Evolutionary conservation across 2,113 vertebrate genomes (phyloP).

Genomic region (Perccottus glenii): DNA sequence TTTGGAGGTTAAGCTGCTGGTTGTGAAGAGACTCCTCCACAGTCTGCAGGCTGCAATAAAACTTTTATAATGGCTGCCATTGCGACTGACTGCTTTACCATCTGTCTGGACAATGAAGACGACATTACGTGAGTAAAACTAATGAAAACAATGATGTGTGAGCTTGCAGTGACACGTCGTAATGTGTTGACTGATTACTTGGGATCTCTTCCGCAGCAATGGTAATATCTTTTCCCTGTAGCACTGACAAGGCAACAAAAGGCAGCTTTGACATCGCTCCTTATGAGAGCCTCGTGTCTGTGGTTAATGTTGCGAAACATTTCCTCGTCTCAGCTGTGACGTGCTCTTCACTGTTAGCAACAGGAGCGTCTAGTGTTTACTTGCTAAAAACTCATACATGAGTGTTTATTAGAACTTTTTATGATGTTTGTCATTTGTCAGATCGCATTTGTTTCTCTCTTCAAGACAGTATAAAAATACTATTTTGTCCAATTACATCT

Average conservation of each 20-base stretch:
- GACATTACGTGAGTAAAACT: constrained; percentile 40
- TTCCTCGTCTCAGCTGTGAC: constrained; percentile 36
- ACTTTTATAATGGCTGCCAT: constrained; percentile 33
- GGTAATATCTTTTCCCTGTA: constrained; percentile 36
- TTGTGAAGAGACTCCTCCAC: neutral
- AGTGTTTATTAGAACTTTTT: neutral
- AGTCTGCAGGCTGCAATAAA: constrained; percentile 26
- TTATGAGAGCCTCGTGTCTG: constrained; percentile 39
- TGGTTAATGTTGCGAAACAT: constrained; percentile 54
- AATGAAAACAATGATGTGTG: constrained; percentile 59
- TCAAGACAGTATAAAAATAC: no score
- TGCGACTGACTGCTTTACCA: constrained; percentile 37
- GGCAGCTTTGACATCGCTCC: constrained; percentile 23
- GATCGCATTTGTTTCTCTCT: no score
- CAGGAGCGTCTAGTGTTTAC: constrained; percentile 19
- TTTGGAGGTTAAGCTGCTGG: neutral
- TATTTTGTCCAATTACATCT: no score
- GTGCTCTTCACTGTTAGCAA: constrained; percentile 28
- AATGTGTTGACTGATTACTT: constrained; percentile 52
- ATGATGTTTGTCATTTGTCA: no score
- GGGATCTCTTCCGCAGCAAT: constrained; percentile 42
- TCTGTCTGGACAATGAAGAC: constrained; percentile 42
- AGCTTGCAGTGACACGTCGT: constrained; percentile 34
- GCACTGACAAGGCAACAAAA: constrained; percentile 35
- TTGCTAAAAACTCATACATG: constrained; percentile 1